Base-by-base conservation (phyloP, 2,888 invertebrate genomes). In the Caenorhabditis sp. region DNA sequence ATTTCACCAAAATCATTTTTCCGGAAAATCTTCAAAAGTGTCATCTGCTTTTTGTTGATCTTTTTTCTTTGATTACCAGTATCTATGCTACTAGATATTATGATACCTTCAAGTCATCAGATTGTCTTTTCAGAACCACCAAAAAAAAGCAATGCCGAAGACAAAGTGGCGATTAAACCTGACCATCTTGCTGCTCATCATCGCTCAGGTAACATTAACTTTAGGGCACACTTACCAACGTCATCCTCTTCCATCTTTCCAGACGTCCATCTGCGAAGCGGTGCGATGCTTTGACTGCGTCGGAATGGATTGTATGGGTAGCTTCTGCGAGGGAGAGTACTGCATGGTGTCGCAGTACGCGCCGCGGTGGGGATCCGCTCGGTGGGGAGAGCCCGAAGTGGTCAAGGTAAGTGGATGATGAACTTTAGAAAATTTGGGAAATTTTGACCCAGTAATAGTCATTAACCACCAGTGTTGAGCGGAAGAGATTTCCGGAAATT, bases 201-300 rank as follows among this genome's bases (percentile, higher is more conserved):
- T 69, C 22, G 70, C 64, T 56, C 54, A 61, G 69, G 81, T 81
- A 47, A 64, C 7, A 19, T 49, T 49, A 4, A 19, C 38, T n/a
- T 19, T 35, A 19, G 59, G 41, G 61, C 41, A 28, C 26, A 47
- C 2, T 26, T 41, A 24, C 12, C 1, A 51, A 31, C 16, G n/a
- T 26, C 12, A n/a, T n/a, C n/a, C n/a, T n/a, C n/a, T n/a, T 38
- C 38, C 6, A 68, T 5, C 38, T 44, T 74, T 75, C 1, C 70
- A 81, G 75, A 69, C 72, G 4, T 22, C 47, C 35, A 38, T 66
- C 12, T 51, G 70, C 10, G 44, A 49, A 58, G 89, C 89, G 3
- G 86, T 91, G 28, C 87, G 85, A 84, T 91, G 91, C 79, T 79
- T 87, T 58, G 90, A 91, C 61, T 91, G 91, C 81, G 89, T 90